Conservation (phyloP, 92 coral and sea anemone genomes). For the Virgularia gustaviana region DNA sequence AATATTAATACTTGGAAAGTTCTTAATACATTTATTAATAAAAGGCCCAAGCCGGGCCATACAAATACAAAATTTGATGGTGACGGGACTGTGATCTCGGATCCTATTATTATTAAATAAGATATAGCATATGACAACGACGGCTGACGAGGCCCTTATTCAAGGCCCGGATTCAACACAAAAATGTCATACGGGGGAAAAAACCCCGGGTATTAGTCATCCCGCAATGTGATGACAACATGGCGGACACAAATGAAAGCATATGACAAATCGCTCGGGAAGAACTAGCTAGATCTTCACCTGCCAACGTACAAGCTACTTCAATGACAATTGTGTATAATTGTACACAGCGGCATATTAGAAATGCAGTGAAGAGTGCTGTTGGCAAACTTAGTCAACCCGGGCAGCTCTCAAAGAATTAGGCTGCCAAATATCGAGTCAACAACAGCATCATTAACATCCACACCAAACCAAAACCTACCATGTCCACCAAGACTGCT, state of each 20-base stretch:
- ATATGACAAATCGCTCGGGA: neutral
- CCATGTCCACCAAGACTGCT: neutral
- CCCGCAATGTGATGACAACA: neutral
- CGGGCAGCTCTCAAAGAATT: too few relatives aligned
- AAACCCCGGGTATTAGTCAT: neutral
- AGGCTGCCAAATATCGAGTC: neutral
- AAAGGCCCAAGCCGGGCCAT: too few relatives aligned
- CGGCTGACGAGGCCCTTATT: too few relatives aligned
- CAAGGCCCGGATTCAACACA: neutral
- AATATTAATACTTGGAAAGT: too few relatives aligned
- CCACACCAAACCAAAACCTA: neutral
- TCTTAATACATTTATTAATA: too few relatives aligned
- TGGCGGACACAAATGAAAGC: neutral
- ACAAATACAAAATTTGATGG: too few relatives aligned
- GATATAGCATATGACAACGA: too few relatives aligned
- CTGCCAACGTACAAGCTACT: neutral
- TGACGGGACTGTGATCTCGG: too few relatives aligned
- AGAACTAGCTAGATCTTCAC: constrained; percentile 1
- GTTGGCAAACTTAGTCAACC: neutral
- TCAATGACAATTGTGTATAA: neutral
- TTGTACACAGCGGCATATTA: neutral
- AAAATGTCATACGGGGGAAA: neutral
- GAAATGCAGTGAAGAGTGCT: neutral
- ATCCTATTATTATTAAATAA: too few relatives aligned
- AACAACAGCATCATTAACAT: neutral